Evolutionary conservation across 2,888 invertebrate genomes (phyloP).

Genomic region (Eupelmus urozonus): DNA sequence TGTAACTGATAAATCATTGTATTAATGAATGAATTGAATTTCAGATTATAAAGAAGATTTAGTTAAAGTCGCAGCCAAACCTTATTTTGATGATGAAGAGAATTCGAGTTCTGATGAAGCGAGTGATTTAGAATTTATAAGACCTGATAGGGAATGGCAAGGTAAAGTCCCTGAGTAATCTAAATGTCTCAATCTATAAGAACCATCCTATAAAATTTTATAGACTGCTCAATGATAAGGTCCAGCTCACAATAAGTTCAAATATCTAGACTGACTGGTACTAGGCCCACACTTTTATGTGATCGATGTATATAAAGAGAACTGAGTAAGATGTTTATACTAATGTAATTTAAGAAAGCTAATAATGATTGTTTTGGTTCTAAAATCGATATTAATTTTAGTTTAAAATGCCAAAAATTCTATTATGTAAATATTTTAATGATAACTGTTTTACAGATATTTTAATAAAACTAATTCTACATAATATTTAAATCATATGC

Average conservation of each 20-base stretch:
- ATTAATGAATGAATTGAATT: not conserved
- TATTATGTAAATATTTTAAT: conserved; percentile 34
- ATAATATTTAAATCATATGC: not conserved
- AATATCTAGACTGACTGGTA: conserved; percentile 21
- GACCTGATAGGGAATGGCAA: conserved; percentile 72
- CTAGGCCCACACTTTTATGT: conserved; percentile 26
- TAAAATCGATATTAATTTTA: not conserved
- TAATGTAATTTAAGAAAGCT: conserved; percentile 26
- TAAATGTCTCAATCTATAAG: conserved; percentile 9
- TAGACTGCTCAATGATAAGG: conserved; percentile 37
- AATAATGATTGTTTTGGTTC: not conserved
- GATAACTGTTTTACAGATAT: not conserved
- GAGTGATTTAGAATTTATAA: conserved; percentile 81
- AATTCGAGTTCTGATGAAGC: conserved; percentile 80
- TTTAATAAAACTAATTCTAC: too few relatives aligned
- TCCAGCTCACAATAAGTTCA: not conserved
- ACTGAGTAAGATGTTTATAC: conserved; percentile 9
- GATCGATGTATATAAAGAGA: conserved; percentile 45
- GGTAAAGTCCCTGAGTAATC: conserved; percentile 60
- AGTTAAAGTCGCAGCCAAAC: conserved; percentile 75
- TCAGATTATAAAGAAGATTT: conserved; percentile 60
- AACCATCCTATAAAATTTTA: conserved; percentile 20
- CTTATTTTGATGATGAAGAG: conserved; percentile 86
- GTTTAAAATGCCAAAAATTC: not conserved
- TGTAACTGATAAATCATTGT: not conserved